Conservation (phyloP, 2,113 vertebrate species). For the Elgaria multicarinata region DNA sequence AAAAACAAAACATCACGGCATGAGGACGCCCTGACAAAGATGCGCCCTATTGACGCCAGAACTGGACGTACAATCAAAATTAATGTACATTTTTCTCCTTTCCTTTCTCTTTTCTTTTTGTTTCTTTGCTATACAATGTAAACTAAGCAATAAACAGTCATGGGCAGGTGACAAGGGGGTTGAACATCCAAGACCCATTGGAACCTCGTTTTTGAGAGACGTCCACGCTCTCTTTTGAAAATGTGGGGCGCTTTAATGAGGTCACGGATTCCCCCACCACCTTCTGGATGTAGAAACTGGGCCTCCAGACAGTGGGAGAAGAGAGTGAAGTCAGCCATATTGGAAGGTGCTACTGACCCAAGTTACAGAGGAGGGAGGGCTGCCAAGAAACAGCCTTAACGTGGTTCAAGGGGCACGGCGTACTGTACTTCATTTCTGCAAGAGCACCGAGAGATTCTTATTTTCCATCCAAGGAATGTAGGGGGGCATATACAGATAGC, state of each 20-base stretch:
- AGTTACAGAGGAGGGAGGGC: neutral
- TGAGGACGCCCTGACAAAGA: constrained; percentile 1
- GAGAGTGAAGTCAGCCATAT: neutral
- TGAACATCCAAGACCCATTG: neutral
- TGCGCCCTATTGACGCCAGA: constrained; percentile 16
- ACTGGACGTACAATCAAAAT: neutral
- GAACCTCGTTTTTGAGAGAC: neutral
- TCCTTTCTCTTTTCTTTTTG: neutral
- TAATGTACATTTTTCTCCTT: neutral
- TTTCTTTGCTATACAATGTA: neutral
- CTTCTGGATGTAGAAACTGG: neutral
- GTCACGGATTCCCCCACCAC: neutral
- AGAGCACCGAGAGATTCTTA: neutral
- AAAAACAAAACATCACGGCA: constrained; percentile 1
- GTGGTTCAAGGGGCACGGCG: neutral
- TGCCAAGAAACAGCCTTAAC: neutral
- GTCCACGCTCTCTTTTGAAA: neutral
- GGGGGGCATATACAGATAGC: neutral
- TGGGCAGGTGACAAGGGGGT: neutral
- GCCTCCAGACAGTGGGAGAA: neutral
- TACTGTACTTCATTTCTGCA: neutral
- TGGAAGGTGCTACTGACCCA: neutral
- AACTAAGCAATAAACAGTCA: neutral
- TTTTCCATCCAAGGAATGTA: neutral
- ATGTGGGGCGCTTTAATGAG: too few species aligned